Evolutionary conservation across 1,140 invertebrate species (phyloP), one percentile per base, ranked within the genome.

Genomic region (Aporrectodea caliginosa): DNA sequence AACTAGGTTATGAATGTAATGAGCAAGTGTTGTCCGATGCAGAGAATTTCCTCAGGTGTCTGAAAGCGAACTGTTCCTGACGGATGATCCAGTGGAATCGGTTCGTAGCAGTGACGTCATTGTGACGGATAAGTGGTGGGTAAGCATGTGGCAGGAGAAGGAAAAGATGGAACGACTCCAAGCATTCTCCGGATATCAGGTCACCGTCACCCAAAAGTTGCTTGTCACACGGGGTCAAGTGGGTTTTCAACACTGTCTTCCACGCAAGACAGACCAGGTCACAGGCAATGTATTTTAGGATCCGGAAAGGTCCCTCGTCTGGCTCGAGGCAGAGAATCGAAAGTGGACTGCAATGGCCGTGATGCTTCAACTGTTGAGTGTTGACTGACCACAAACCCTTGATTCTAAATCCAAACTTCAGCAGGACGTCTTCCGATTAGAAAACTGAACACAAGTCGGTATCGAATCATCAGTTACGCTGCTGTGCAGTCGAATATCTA

Each of bases 241-340:
- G 82, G 83, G 81, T 83, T 85, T 86, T 73, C 73, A 85, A 30
- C 85, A 86, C 75, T 85, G 85, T 78, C 80, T 86, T 27, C 85
- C 85, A 1, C 79, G 84, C 27, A 80, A 83, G 68, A 68, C 71
- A 33, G 83, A 86, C 69, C 84, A 86, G 72, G 85, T 86, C 2
- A 82, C 81, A 14, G 85, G 85, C 78, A 83, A 85, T 68, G 78
- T 86, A 14, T 58, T 58, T 22, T 85, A 85, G 78, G 84, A 86
- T 33, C 77, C 79, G 32, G 58, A 81, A 33, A 35, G 72, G 1
- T 77, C 83, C 1, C 72, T 85, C 14, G 85, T 86, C 1, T 86
- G 83, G 83, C 77, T 83, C 30, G 84, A 83, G 70, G 84, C 85
- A n/a, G 84, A 86, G 75, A 86, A 86, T 78, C 72, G 75, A 6